phyloP scores from a whole-genome alignment of 2,113 vertebrate genomes.

The Tapirus terrestris region DNA sequence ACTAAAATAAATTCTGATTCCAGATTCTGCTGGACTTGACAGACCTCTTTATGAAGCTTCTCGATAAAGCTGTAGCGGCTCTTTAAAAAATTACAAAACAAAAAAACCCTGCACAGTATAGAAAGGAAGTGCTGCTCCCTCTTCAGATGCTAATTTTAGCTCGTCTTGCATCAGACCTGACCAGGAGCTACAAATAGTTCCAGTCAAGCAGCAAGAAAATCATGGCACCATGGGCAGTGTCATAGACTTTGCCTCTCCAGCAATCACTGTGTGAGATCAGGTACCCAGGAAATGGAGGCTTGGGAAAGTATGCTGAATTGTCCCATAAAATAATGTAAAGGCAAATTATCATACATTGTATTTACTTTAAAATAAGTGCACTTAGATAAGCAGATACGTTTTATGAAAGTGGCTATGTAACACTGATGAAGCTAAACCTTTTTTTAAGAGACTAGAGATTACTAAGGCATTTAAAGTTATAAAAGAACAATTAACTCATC shows the following conservation, averaged over 20 bases:
- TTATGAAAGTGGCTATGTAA: neutral
- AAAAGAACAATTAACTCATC: slow-evolving; percentile 30
- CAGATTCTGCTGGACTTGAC: neutral
- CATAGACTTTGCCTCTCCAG: neutral
- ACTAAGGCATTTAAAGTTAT: neutral
- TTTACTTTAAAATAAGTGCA: neutral
- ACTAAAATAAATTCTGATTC: neutral
- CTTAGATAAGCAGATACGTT: neutral
- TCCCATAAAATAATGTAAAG: neutral
- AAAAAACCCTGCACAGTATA: neutral
- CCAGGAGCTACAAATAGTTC: neutral
- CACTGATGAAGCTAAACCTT: neutral
- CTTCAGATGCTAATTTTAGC: slow-evolving; percentile 58
- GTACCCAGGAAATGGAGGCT: neutral
- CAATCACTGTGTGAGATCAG: neutral
- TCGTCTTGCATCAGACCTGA: neutral
- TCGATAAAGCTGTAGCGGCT: neutral
- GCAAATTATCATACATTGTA: neutral
- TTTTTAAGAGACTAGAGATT: neutral
- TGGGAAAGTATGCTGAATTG: neutral
- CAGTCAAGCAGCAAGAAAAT: neutral
- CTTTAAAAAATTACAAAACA: slow-evolving; percentile 12
- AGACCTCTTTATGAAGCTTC: neutral
- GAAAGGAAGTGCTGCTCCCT: neutral
- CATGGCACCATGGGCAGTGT: neutral